These are phyloP conservation scores for Acanthoscelides obtectus DNA, from an alignment of 2,888 invertebrate genomes.

Conservation along the genomic window DNA sequence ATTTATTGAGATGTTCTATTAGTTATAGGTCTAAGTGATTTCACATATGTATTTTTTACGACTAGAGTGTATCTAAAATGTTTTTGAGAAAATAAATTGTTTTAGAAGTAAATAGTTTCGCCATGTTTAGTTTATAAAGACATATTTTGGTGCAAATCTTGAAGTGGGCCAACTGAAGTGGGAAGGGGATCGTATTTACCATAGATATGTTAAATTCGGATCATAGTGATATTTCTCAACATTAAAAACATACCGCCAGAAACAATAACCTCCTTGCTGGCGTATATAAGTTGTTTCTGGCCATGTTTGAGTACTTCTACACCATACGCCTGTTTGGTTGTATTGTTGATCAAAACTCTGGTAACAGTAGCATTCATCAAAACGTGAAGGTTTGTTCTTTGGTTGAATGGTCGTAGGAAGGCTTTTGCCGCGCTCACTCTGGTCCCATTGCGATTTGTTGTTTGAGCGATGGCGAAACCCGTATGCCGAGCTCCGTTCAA, in stretches of 20 bases:
- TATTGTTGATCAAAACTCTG: constrained; percentile 69
- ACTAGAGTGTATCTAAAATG: too few relatives aligned
- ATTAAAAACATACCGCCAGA: constrained; percentile 46
- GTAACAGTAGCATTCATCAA: constrained; percentile 79
- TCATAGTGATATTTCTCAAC: too few relatives aligned
- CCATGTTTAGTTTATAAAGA: too few relatives aligned
- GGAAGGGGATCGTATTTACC: too few relatives aligned
- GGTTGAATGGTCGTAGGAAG: constrained; percentile 72
- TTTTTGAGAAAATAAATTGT: too few relatives aligned
- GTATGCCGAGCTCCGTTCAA: constrained; percentile 76
- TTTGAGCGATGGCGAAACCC: constrained; percentile 85
- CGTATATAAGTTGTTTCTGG: constrained; percentile 55
- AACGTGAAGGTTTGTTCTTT: constrained; percentile 74
- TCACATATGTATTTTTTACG: too few relatives aligned
- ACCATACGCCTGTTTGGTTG: constrained; percentile 69
- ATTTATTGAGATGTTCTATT: too few relatives aligned
- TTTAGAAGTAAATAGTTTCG: too few relatives aligned
- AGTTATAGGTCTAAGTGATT: too few relatives aligned
- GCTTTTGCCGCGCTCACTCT: constrained; percentile 77
- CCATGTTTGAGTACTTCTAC: constrained; percentile 65
- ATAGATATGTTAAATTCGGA: too few relatives aligned
- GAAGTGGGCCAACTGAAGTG: too few relatives aligned
- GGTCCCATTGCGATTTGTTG: constrained; percentile 80
- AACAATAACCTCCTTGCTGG: constrained; percentile 65
- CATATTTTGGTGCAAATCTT: too few relatives aligned